A percentile compares a stretch with the other conserved stretches of the same genome.
Evolutionary conservation across 2,113 vertebrate species (phyloP).

Genomic region (Catharus fuscescens): DNA sequence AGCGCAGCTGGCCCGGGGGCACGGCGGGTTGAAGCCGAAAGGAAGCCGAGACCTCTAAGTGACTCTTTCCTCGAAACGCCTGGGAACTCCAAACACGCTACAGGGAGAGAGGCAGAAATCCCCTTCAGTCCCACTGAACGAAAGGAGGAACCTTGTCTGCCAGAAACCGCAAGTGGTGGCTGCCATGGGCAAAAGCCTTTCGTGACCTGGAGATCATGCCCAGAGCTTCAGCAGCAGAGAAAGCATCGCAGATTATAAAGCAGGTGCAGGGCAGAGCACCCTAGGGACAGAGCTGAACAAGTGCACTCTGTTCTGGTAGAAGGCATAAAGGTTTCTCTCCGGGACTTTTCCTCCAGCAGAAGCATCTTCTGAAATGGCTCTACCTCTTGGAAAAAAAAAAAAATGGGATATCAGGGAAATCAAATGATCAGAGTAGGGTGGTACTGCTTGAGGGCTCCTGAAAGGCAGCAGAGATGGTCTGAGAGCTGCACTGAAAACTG

Average conservation of each 20-base stretch:
- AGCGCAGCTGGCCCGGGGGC: fast-evolving
- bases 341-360: not conserved
- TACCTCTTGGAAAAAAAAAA: not conserved
- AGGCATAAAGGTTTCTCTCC: not conserved
- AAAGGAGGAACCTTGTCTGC: not conserved
- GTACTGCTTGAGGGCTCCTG: not conserved
- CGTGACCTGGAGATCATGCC: not conserved
- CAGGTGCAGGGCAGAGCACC: not conserved
- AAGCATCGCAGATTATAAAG: not conserved
- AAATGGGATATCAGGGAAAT: not conserved
- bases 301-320: not conserved
- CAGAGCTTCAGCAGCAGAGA: not conserved
- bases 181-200: not conserved
- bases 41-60: not conserved
- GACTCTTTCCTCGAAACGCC: no score
- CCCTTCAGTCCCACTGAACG: not conserved
- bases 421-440: no score
- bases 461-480: not conserved
- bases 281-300: not conserved
- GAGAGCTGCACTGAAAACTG: fast-evolving
- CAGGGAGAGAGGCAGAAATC: not conserved
- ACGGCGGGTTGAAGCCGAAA: not conserved
- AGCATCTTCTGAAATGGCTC: not conserved
- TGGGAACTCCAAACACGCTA: no score
- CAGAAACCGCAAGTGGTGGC: not conserved